Evolutionary conservation across 2,888 invertebrate genomes (phyloP), one percentile per base, ranked within the genome.

Genomic region (Drosophila suboccidentalis): DNA sequence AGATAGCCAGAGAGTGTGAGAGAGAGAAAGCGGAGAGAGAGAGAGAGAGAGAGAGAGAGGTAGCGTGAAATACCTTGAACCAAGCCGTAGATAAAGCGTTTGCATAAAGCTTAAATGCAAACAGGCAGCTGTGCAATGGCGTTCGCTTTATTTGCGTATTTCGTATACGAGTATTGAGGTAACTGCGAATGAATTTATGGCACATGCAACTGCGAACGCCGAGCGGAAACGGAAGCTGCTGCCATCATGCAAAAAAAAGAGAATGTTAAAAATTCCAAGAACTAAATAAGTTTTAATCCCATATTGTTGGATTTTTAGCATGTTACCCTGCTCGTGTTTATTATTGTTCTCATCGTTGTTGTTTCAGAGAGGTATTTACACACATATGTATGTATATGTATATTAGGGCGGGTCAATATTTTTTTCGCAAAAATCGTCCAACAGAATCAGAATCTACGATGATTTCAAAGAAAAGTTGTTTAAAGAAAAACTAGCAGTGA

Each of bases 201-300:
- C 69, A 64, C 43, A 47, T 44, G 32, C 32, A 69, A 49, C 44
- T 34, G 34, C 60, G 10, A 29, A 32, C 26, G 8, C 29, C 13
- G 26, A 41, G 29, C 41, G 55, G 54, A 47, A 71, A 50, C 59
- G 62, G 55, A 65, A 61, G 70, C 70, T 36, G 68, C 70, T 36
- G 60, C 43, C 26, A 39, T 64, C 66, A 46, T 38, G 43, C 10
- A 26, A 51, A 41, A 54, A 70, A 57, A 51, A 53, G 8, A 22
- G 32, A 41, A 60, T 10, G 8, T n/a, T 39, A 44, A 43, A 67
- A 29, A 53, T 44, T 1, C 46, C 26, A 59, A 54, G 68, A 68
- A 71, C 80, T 71, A 77, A 84, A 84, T 78, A 85, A 78, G 71
- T 87, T 85, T 87, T 85, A 84, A 87, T 84, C 82, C 82, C 66